phyloP scores from a whole-genome alignment of 1,140 invertebrate species.

The Hormaphis cornu region DNA sequence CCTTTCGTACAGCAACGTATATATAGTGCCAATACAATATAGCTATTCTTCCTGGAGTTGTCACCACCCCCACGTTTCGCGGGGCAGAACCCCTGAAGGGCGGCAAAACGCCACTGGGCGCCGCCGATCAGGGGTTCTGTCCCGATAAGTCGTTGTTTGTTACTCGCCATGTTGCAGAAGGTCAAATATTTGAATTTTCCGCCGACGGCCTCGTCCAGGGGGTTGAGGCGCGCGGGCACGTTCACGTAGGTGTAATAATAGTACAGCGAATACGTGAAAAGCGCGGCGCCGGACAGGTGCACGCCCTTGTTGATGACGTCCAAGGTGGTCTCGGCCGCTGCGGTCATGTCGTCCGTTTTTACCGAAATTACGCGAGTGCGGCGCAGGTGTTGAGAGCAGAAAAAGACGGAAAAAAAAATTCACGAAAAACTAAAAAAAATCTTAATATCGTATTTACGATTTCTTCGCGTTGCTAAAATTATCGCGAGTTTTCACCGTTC shows the following conservation, averaged over 20 bases:
- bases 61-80: not conserved
- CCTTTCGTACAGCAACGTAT: no score
- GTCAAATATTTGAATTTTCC: slow-evolving; percentile 82
- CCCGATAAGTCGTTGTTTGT: no score
- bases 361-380: no score
- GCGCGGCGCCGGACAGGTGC: slow-evolving; percentile 55
- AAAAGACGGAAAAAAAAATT: no score
- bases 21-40: no score
- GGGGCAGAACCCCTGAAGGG: not conserved
- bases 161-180: slow-evolving; percentile 71
- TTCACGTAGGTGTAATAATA: slow-evolving; percentile 54
- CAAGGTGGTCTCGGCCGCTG: not conserved
- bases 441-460: no score
- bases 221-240: slow-evolving; percentile 48
- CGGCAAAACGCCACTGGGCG: not conserved
- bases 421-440: no score
- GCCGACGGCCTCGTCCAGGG: slow-evolving; percentile 45
- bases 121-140: no score
- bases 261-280: slow-evolving; percentile 50
- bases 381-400: no score
- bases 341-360: not conserved
- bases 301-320: slow-evolving; percentile 39
- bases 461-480: no score
- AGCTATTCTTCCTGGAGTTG: no score
- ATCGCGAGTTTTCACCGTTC: no score